These are phyloP conservation scores for Acipenser transmontanus DNA, from an alignment of 2,797 vertebrate species.

Conservation along the genomic window DNA sequence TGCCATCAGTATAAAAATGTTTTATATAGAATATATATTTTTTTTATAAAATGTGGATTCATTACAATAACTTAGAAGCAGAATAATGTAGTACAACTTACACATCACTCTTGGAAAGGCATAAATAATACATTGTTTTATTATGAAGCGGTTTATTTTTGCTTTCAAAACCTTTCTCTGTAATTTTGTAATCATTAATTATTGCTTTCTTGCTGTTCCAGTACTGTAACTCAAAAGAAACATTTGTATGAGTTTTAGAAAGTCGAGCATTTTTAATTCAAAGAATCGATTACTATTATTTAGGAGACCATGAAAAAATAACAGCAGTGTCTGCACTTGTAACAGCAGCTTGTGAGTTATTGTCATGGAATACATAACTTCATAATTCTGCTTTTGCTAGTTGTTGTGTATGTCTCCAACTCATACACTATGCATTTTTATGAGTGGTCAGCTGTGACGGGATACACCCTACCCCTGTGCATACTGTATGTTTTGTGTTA, in stretches of 20 bases:
- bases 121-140: not conserved
- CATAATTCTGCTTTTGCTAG: no score
- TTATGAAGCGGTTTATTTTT: not conserved
- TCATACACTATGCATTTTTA: no score
- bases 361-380: no score
- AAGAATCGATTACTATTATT: no score
- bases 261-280: no score
- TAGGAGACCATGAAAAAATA: no score
- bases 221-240: not conserved
- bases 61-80: not conserved
- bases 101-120: not conserved
- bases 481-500: no score
- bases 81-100: constrained; percentile 1
- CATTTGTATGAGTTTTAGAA: not conserved
- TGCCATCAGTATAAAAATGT: not conserved
- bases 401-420: no score
- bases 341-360: no score
- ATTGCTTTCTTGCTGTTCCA: not conserved
- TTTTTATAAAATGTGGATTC: not conserved
- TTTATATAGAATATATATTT: not conserved
- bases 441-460: no score
- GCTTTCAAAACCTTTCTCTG: constrained; percentile 1
- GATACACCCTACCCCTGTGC: no score
- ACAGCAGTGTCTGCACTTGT: no score
- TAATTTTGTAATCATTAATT: constrained; percentile 2